Percentiles rank a stretch among this genome's conserved stretches.
Conservation (phyloP, 2,797 vertebrate genomes). For the Bucorvus abyssinicus region DNA sequence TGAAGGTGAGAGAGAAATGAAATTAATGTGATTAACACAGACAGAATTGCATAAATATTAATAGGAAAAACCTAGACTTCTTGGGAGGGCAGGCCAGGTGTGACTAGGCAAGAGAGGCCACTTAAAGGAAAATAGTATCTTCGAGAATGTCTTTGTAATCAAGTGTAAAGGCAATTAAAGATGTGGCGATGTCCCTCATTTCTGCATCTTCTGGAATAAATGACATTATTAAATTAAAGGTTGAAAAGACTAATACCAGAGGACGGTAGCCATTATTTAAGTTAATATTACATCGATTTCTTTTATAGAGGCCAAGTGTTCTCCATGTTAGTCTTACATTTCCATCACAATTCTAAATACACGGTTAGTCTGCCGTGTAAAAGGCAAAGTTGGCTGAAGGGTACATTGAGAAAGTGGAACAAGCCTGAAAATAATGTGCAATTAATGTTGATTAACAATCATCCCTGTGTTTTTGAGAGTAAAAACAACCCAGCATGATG, state of each 20-base stretch:
- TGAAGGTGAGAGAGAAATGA: not conserved
- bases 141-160: not conserved
- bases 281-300: not conserved
- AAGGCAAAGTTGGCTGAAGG: not conserved
- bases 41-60: not conserved
- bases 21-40: not conserved
- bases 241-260: not conserved
- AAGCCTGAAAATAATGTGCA: not conserved
- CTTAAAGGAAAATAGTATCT: not conserved
- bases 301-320: not conserved
- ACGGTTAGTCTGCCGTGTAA: not conserved
- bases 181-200: not conserved
- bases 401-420: not conserved
- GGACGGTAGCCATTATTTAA: not conserved
- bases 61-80: not conserved
- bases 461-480: not conserved
- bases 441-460: not conserved
- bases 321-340: not conserved
- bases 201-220: not conserved
- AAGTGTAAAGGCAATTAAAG: not conserved
- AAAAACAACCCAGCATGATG: not conserved
- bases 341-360: not conserved
- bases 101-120: not conserved
- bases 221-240: not conserved
- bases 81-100: not conserved